Evolutionary conservation across 2,113 vertebrate genomes (phyloP).

Genomic region (Trichechus manatus): DNA sequence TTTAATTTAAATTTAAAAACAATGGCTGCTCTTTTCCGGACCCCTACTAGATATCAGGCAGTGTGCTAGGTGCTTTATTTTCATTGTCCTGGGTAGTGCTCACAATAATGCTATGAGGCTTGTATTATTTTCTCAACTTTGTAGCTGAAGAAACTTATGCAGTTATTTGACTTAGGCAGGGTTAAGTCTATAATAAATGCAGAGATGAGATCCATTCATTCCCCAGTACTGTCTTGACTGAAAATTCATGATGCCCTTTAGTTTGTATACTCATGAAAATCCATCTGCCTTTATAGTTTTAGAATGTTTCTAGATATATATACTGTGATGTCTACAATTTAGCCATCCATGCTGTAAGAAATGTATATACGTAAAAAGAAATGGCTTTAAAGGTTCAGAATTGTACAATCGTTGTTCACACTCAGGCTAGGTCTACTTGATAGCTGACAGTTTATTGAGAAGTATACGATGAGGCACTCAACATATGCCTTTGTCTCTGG

Average conservation of each 20-base stretch:
- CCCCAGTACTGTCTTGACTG: background rate
- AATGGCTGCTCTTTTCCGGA: background rate
- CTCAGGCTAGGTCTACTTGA: background rate
- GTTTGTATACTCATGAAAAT: background rate
- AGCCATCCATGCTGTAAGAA: constrained; percentile 6
- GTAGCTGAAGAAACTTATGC: background rate
- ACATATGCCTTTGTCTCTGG: constrained; percentile 66
- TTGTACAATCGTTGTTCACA: background rate
- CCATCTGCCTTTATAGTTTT: constrained; percentile 36
- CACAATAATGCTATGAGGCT: background rate
- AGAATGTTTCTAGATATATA: constrained; percentile 1
- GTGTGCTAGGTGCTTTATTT: background rate
- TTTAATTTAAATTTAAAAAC: constrained; percentile 31
- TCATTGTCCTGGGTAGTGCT: background rate
- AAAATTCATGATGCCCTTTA: background rate
- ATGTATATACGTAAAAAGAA: background rate
- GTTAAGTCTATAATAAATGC: background rate
- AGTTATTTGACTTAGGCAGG: background rate
- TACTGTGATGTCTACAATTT: background rate
- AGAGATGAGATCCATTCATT: background rate
- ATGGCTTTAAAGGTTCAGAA: constrained; percentile 16
- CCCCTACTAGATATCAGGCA: background rate
- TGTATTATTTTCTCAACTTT: constrained; percentile 15
- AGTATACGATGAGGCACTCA: constrained; percentile 3
- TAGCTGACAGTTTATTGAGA: background rate